Base-by-base conservation (phyloP, 1,140 invertebrate genomes). In the Drosophila pandora region DNA sequence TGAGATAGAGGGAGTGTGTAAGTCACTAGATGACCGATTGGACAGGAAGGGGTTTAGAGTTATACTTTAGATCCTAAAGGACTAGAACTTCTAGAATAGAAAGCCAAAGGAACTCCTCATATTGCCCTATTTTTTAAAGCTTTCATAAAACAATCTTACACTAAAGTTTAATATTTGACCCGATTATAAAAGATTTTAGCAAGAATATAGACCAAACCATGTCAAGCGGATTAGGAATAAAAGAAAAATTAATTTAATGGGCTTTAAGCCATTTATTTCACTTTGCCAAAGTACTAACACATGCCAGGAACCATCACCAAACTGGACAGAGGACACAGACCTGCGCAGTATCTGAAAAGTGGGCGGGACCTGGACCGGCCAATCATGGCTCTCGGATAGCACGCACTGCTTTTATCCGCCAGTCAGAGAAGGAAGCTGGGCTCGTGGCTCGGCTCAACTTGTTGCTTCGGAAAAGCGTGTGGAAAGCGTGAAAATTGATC, bases 341-440 rank as follows among this genome's bases (percentile, higher is more conserved):
- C 82, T 87, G 82, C 82, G 82, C 82, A 87, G 21, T 78, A 65
- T 41, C 41, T 12, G 45, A 47, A 28, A 37, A 47, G 32, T n/a
- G 17, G 81, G 81, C 65, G 81, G 75, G 64, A 28, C 61, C 34
- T 7, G 32, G 22, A 8, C 53, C 23, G 2, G 43, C 82, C 82
- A 87, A 87, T 87, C 6, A 17, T 2, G 45, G 39, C 10, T n/a
- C n/a, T 6, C 78, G 83, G 83, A 87, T 88, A 87, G 67, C 49
- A 88, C 82, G 82, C 83, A 88, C 22, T 54, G 17, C 22, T 57
- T 28, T 65, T 88, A 88, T 88, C 83, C 78, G 53, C 82, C 82
- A 88, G 70, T 88, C 61, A 82, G 59, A 82, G 12, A 41, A 53
- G 70, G 83, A 88, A 62, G 82, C 82, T 82, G 83, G 6, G 39